Evolutionary conservation across 2,797 vertebrate species (phyloP).

Genomic region (Tolypeutes matacus): DNA sequence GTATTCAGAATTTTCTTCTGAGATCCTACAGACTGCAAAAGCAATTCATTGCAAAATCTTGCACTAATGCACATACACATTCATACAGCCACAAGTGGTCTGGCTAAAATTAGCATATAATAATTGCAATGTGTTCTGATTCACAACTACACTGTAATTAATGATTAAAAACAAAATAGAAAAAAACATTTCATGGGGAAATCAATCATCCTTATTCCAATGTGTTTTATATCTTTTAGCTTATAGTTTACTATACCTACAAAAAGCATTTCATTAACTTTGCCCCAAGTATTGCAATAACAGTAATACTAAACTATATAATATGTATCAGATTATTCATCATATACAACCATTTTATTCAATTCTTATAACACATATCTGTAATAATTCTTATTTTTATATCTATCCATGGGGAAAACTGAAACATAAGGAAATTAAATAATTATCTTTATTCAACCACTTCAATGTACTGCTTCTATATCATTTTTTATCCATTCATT

Average conservation of each 20-base stretch:
- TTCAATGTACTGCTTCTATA: neutral
- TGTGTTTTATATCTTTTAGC: constrained; percentile 7
- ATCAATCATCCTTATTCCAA: constrained; percentile 58
- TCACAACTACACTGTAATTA: constrained; percentile 39
- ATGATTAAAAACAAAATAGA: constrained; percentile 71
- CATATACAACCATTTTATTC: neutral
- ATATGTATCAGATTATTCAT: neutral
- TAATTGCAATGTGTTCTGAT: constrained; percentile 70
- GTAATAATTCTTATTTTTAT: neutral
- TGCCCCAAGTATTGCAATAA: constrained; percentile 27
- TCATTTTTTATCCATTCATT: neutral
- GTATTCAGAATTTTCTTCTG: constrained; percentile 53
- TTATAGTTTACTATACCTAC: neutral
- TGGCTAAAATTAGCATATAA: constrained; percentile 84
- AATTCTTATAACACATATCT: neutral
- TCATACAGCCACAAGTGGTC: constrained; percentile 13
- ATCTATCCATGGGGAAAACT: neutral
- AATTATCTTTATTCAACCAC: neutral
- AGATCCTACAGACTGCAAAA: constrained; percentile 68
- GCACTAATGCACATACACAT: constrained; percentile 69
- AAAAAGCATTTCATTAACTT: constrained; percentile 25
- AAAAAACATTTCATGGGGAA: constrained; percentile 63
- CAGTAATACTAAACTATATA: neutral
- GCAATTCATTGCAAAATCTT: constrained; percentile 76
- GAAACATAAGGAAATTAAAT: neutral